Conservation (phyloP, 2,888 invertebrate species). For the Drosophila multiciliata region DNA sequence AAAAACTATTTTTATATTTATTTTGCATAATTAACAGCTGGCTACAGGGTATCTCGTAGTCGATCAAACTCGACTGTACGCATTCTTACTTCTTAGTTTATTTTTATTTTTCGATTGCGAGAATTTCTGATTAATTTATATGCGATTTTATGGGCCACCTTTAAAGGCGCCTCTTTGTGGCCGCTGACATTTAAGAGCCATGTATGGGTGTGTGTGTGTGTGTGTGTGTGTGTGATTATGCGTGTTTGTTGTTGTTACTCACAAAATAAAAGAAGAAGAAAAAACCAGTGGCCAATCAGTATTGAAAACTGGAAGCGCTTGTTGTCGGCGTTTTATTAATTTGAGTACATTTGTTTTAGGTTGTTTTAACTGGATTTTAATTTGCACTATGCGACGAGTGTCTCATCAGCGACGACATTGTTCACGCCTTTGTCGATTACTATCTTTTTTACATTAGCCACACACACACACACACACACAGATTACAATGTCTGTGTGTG, state of each 20-base stretch:
- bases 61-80: no score
- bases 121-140: constrained; percentile 66
- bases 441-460: constrained; percentile 47
- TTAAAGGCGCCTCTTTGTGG: constrained; percentile 18
- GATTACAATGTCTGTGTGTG: constrained; percentile 33
- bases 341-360: constrained; percentile 28
- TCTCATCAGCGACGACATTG: constrained; percentile 48
- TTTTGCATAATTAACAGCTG: background rate
- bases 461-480: constrained; percentile 16
- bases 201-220: constrained; percentile 6
- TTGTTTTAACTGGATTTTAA: constrained; percentile 51
- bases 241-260: background rate
- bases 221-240: background rate
- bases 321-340: constrained; percentile 25
- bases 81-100: background rate
- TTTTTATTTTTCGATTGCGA: constrained; percentile 4
- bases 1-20: no score
- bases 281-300: constrained; percentile 35
- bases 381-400: constrained; percentile 41
- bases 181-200: constrained; percentile 52
- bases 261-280: background rate
- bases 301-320: constrained; percentile 23
- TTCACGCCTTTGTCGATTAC: constrained; percentile 70
- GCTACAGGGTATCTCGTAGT: background rate
- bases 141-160: constrained; percentile 27